These are phyloP conservation scores for Drosophila mettleri DNA, from an alignment of 2,888 invertebrate genomes.

Conservation along the genomic window DNA sequence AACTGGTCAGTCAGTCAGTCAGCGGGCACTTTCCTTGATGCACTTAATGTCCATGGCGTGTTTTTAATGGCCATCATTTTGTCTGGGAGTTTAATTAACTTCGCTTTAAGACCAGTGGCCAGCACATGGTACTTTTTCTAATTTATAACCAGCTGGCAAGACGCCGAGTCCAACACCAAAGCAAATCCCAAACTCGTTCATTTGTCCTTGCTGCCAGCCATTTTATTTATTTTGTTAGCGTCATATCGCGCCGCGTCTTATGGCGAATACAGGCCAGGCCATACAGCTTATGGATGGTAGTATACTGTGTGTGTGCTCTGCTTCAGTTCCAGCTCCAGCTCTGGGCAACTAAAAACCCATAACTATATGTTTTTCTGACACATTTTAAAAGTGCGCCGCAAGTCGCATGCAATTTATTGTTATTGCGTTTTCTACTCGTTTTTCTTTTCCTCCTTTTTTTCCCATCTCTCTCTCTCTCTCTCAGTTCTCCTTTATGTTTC, in stretches of 20 bases:
- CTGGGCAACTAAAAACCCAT: conserved; percentile 69
- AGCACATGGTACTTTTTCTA: conserved; percentile 52
- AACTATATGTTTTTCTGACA: conserved; percentile 77
- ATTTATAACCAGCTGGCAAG: conserved; percentile 60
- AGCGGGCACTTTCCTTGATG: conserved; percentile 56
- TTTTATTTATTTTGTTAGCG: conserved; percentile 63
- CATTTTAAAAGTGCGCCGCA: conserved; percentile 73
- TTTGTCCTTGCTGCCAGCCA: conserved; percentile 52
- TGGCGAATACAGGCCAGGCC: conserved; percentile 22
- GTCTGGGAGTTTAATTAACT: conserved; percentile 67
- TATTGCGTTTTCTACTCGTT: conserved; percentile 62
- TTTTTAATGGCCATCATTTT: conserved; percentile 66
- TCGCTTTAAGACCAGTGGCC: conserved; percentile 58
- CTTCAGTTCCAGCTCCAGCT: conserved; percentile 22
- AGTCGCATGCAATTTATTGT: conserved; percentile 74
- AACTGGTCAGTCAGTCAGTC: conserved; percentile 23
- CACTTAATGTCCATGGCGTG: conserved; percentile 73
- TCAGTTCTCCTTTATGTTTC: neutral
- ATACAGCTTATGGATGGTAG: conserved; percentile 1
- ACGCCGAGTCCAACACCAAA: conserved; percentile 40
- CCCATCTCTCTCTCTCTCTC: neutral
- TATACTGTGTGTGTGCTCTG: neutral
- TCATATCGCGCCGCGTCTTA: conserved; percentile 41
- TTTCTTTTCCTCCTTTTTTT: conserved; percentile 31
- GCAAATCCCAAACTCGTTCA: conserved; percentile 68